Percentiles rank a stretch among this genome's conserved stretches.
These are phyloP conservation scores for Sinocyclocheilus maitianheensis DNA, from an alignment of 2,113 vertebrate species.

Conservation along the genomic window DNA sequence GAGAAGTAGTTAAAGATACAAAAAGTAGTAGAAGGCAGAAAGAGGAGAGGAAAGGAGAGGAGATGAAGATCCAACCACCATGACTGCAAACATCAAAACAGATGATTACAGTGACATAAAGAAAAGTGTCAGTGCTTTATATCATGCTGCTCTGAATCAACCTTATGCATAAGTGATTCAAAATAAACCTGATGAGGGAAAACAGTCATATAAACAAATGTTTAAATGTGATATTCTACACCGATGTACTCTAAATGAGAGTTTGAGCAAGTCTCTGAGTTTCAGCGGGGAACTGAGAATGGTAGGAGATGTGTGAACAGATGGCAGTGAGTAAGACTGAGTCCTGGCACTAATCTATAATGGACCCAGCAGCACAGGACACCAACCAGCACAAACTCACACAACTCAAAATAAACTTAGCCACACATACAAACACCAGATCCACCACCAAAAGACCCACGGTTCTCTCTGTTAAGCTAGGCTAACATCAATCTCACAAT, in stretches of 20 bases:
- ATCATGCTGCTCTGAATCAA: background rate
- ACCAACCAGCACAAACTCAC: slow-evolving; percentile 23
- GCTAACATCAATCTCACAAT: background rate
- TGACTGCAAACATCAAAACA: slow-evolving; percentile 2
- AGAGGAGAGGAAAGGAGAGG: background rate
- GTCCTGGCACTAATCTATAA: slow-evolving; percentile 46
- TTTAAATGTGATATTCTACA: slow-evolving; percentile 14
- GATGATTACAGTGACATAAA: background rate
- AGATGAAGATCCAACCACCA: background rate
- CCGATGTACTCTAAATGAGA: slow-evolving; percentile 31
- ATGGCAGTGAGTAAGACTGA: slow-evolving; percentile 40
- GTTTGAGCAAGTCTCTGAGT: slow-evolving; percentile 4
- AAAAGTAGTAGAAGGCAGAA: background rate
- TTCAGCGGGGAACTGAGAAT: slow-evolving; percentile 7
- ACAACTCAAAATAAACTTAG: slow-evolving; percentile 15
- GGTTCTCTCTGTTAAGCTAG: background rate
- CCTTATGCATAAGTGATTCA: background rate
- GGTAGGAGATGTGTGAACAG: slow-evolving; percentile 42
- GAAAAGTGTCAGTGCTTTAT: background rate
- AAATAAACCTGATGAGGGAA: background rate
- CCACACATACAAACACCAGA: background rate
- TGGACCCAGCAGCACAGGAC: slow-evolving; percentile 18
- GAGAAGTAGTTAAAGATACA: background rate
- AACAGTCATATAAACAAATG: slow-evolving; percentile 10
- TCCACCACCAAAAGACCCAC: background rate